Evolutionary conservation across 2,113 vertebrate species (phyloP), one percentile per base, ranked within the genome.

Genomic region (Electrona antarctica): DNA sequence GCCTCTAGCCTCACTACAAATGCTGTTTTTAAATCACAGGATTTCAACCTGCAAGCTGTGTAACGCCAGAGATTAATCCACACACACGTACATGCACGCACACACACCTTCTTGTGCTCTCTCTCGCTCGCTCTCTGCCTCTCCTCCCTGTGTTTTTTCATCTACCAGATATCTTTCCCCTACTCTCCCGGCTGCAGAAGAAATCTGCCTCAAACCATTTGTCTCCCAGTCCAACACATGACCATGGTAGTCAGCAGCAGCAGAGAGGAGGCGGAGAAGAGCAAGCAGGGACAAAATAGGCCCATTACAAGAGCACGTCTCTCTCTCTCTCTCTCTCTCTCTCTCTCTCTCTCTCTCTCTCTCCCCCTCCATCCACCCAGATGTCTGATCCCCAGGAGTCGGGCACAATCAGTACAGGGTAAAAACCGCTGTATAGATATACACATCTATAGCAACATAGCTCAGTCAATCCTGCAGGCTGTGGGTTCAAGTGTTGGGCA

Each of bases 201-300:
- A 85, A 85, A 79, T 78, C 78, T 81, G 73, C 80, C 82, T 78
- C 80, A 73, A 85, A 85, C 87, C 89, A 88, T 91, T 88, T 88
- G 88, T 88, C 80, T 83, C 76, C 72, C 73, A 74, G 62, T 4
- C 47, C 76, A 85, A 80, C 84, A 79, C 80, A 87, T 74, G 79
- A 67, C 77, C 82, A 63, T 69, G 81, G 70, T 59, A 67, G 65
- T 83, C 72, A 76, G 67, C 21, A 60, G 83, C 72, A 76, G 67
- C 21, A 60, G 83, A 82, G 76, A 79, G 41, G 78, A 47, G 73
- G 21, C 21, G 21, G 50, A 64, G 77, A 73, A 48, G 71, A 74
- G 64, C 66, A 83, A 75, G 73, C 69, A 70, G 79, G 67, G 73
- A 89, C 74, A 82, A 65, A 87, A 76, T 65, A 78, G 68, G 72